A percentile compares a stretch with the other conserved stretches of the same genome.
These are phyloP conservation scores for Anoplius nigerrimus DNA, from an alignment of 2,888 invertebrate genomes.

Conservation along the genomic window DNA sequence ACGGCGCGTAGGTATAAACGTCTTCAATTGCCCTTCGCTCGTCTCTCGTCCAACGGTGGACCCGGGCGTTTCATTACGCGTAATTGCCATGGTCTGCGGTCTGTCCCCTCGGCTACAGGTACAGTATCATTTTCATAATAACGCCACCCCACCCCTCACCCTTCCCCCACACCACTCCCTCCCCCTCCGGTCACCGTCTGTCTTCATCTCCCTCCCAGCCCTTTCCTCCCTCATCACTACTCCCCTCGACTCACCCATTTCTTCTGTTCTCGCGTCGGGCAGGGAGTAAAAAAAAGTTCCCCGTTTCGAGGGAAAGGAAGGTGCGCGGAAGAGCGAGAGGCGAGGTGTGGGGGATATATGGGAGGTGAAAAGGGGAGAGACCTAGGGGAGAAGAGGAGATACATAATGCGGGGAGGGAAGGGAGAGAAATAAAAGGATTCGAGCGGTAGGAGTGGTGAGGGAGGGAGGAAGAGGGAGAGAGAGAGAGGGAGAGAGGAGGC, in stretches of 20 bases:
- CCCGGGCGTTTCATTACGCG: constrained; percentile 73
- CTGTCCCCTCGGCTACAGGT: constrained; percentile 66
- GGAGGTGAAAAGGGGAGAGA: constrained; percentile 10
- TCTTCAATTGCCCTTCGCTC: constrained; percentile 60
- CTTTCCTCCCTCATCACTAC: constrained; percentile 5
- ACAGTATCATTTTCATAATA: constrained; percentile 74
- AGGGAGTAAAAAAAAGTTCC: constrained; percentile 46
- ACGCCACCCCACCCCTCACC: constrained; percentile 53
- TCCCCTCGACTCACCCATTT: constrained; percentile 25
- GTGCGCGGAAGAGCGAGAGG: constrained; percentile 19
- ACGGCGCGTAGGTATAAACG: constrained; percentile 56
- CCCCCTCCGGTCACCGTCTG: not conserved
- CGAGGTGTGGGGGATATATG: constrained; percentile 5
- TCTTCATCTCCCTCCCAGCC: not conserved
- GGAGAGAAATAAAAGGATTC: constrained; percentile 19
- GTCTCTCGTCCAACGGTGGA: constrained; percentile 52
- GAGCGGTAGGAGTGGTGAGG: constrained; percentile 27
- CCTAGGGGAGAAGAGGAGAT: constrained; percentile 10
- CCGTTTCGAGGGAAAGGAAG: constrained; percentile 16
- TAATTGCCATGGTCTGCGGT: constrained; percentile 74
- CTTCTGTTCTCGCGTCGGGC: constrained; percentile 6
- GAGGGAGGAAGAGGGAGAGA: constrained; percentile 30
- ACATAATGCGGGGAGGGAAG: constrained; percentile 3
- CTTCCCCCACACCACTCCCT: constrained; percentile 16
- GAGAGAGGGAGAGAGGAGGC: constrained; percentile 18